phyloP scores from a whole-genome alignment of 2,888 invertebrate genomes.

The Steinernema hermaphroditum region DNA sequence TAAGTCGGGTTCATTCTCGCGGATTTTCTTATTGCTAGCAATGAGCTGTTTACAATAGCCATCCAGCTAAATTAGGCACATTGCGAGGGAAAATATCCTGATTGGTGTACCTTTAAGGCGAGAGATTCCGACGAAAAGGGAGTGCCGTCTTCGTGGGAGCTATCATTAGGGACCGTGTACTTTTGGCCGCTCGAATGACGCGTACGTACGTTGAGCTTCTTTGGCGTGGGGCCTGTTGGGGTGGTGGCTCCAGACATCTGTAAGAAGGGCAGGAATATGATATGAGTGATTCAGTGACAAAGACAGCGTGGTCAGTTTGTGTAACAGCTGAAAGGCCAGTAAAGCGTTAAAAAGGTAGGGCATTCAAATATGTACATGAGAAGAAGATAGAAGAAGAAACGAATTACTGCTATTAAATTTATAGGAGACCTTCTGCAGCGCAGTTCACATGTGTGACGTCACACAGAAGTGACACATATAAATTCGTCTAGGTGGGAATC shows the following conservation, averaged over 20 bases:
- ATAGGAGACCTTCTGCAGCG: no score
- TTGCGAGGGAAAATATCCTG: background rate
- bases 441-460: no score
- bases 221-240: background rate
- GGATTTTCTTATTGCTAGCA: background rate
- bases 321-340: no score
- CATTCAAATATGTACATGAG: no score
- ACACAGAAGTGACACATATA: no score
- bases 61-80: background rate
- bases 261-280: background rate
- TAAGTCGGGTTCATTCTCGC: background rate
- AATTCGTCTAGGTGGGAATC: no score
- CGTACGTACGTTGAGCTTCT: background rate
- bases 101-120: background rate
- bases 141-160: background rate
- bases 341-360: no score
- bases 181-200: background rate
- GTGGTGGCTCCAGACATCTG: slow-evolving; percentile 1
- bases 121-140: background rate
- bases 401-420: no score
- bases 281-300: no score
- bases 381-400: no score
- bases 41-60: background rate
- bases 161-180: background rate
- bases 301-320: no score